These are phyloP conservation scores for Drosophila equinoxialis DNA, from an alignment of 1,140 invertebrate species.

Conservation along the genomic window DNA sequence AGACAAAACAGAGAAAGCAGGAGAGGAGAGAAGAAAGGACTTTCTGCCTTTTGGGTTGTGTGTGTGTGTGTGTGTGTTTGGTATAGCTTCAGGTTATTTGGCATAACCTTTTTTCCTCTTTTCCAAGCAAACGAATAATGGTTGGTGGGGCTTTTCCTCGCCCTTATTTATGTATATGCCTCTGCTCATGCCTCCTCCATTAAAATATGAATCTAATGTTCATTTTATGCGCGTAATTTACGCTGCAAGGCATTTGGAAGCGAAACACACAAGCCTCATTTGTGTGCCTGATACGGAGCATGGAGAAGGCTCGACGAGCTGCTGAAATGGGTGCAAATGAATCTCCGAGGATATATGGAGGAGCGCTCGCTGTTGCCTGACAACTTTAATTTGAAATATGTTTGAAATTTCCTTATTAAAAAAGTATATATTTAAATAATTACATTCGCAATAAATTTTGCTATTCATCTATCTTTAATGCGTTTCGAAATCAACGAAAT, in stretches of 20 bases:
- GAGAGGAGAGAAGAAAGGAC: not conserved
- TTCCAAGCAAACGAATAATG: conserved; percentile 6
- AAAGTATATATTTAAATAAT: not conserved
- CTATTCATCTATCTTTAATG: conserved; percentile 31
- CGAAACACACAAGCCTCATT: conserved; percentile 49
- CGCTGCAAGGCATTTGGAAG: conserved; percentile 56
- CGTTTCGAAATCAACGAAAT: conserved; percentile 29
- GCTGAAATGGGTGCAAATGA: conserved; percentile 19
- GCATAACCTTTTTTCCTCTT: conserved; percentile 62
- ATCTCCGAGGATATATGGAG: not conserved
- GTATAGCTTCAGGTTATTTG: conserved; percentile 73
- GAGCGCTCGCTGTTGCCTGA: not conserved
- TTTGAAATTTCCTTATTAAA: not conserved
- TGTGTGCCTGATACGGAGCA: conserved; percentile 29
- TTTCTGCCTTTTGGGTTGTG: not conserved
- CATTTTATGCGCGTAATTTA: conserved; percentile 81
- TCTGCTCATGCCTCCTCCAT: conserved; percentile 32
- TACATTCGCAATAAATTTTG: conserved; percentile 5
- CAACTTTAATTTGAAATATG: conserved; percentile 5
- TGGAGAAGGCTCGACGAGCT: conserved; percentile 23
- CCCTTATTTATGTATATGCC: conserved; percentile 58
- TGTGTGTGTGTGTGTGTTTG: conserved; percentile 23
- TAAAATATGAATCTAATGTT: conserved; percentile 82
- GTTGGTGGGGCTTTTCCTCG: conserved; percentile 34
- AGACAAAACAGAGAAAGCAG: not conserved